Evolutionary conservation across 2,888 invertebrate species (phyloP), one percentile per base, ranked within the genome.

Genomic region (Nemotelus nigrinus): DNA sequence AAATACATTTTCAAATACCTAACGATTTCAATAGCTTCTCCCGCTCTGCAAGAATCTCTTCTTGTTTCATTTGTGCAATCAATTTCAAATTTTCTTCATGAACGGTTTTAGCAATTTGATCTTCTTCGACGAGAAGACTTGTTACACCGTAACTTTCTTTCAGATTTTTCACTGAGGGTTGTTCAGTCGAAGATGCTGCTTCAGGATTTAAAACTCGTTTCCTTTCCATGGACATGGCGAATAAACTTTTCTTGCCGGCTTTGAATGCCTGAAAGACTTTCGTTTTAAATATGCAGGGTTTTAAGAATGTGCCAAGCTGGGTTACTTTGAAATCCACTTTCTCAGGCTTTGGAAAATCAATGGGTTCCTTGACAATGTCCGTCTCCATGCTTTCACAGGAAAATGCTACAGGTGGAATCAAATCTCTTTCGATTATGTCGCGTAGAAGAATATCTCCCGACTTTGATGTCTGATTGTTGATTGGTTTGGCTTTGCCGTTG

Each of bases 21-120:
- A 86, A 79, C 0, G 86, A 83, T 43, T 89, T 84, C 7, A 95
- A 82, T 43, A 97, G 86, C 82, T 92, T 92, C 80, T 91, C 87
- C 80, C 91, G 91, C 85, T 96, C 96, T 75, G 90, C 89, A 25
- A 93, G 82, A 81, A 97, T 96, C 82, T 96, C 94, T 75, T 91
- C 89, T 81, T 91, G 88, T 2, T 91, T 89, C 94, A 97, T 93
- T 83, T 89, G 86, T 58, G 88, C 88, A 8, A 97, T 84, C 77
- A 90, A 87, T 81, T 89, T 87, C 0, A 93, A 65, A 86, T 96
- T 97, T 86, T 94, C 93, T 80, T 88, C 85, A 83, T 97, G 95
- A 78, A 96, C 93, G 82, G 89, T 87, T 60, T 84, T 83, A 0
- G 90, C 89, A 75, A 90, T 89, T 67, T 87, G 81, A 1, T 88